Percentiles rank a stretch among this genome's conserved stretches.
Conservation (phyloP, 2,888 invertebrate species). For the Deilephila porcellus region DNA sequence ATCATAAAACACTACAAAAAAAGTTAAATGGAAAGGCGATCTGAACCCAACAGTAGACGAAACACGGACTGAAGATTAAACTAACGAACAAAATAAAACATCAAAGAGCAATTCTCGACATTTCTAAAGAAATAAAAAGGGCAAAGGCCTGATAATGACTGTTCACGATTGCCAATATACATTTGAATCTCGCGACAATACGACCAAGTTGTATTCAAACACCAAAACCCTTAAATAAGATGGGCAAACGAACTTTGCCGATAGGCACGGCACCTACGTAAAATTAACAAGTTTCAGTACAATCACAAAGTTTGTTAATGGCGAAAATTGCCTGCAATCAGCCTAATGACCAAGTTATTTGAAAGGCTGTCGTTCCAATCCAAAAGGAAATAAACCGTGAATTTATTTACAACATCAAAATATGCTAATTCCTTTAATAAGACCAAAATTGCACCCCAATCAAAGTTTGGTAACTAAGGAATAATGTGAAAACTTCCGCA, state of each 20-base stretch:
- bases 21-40: background rate
- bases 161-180: conserved; percentile 22
- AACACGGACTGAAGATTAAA: background rate
- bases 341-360: conserved; percentile 56
- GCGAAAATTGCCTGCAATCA: conserved; percentile 59
- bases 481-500: conserved; percentile 18
- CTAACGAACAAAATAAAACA: background rate
- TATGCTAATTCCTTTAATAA: conserved; percentile 28
- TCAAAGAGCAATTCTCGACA: background rate
- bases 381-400: conserved; percentile 17
- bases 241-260: background rate
- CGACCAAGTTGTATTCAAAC: background rate
- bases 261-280: conserved; percentile 33
- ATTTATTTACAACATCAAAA: conserved; percentile 30
- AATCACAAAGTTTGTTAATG: conserved; percentile 55
- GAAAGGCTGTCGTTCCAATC: conserved; percentile 40
- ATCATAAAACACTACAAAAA: background rate
- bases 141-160: conserved; percentile 29
- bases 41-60: background rate
- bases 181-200: conserved; percentile 28
- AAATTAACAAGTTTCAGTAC: conserved; percentile 51
- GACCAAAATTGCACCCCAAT: conserved; percentile 10
- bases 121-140: background rate
- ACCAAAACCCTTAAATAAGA: conserved; percentile 18
- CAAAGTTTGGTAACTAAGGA: conserved; percentile 20